phyloP scores from a whole-genome alignment of 1,140 invertebrate genomes.

The Heliconius hermathena region DNA sequence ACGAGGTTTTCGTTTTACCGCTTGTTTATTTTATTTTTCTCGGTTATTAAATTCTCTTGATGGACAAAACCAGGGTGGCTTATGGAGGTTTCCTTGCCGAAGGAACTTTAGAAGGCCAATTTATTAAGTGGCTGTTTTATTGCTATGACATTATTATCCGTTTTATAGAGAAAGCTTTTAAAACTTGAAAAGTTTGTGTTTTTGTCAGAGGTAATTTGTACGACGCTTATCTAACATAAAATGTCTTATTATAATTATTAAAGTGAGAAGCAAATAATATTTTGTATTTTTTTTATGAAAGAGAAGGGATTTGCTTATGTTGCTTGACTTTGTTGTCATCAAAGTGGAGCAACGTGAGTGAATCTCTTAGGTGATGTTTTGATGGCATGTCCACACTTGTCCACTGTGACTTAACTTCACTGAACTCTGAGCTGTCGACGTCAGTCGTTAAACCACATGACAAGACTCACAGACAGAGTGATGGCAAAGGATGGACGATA shows the following conservation, averaged over 20 bases:
- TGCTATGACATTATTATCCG: not conserved
- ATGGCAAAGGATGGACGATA: not conserved
- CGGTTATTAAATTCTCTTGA: slow-evolving; percentile 27
- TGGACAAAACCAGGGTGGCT: slow-evolving; percentile 17
- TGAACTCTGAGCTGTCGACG: not conserved
- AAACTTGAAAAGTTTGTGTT: not conserved
- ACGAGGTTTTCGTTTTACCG: slow-evolving; percentile 34
- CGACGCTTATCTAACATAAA: not conserved
- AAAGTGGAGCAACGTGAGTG: not conserved
- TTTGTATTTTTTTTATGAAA: not conserved
- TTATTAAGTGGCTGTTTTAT: slow-evolving; percentile 9
- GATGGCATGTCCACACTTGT: not conserved
- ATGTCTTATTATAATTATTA: not conserved
- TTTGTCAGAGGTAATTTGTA: no score
- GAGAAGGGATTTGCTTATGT: not conserved
- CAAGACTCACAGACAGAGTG: not conserved
- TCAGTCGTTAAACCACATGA: not conserved
- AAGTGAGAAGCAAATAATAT: no score
- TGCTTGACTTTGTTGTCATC: not conserved
- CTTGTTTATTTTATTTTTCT: slow-evolving; percentile 30
- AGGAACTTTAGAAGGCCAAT: slow-evolving; percentile 13
- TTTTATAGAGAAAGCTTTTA: not conserved
- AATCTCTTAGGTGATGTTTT: not conserved
- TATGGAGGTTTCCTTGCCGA: not conserved
- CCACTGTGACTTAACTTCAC: no score